Evolutionary conservation across 2,113 vertebrate species (phyloP).

Genomic region (Calidris pugnax): DNA sequence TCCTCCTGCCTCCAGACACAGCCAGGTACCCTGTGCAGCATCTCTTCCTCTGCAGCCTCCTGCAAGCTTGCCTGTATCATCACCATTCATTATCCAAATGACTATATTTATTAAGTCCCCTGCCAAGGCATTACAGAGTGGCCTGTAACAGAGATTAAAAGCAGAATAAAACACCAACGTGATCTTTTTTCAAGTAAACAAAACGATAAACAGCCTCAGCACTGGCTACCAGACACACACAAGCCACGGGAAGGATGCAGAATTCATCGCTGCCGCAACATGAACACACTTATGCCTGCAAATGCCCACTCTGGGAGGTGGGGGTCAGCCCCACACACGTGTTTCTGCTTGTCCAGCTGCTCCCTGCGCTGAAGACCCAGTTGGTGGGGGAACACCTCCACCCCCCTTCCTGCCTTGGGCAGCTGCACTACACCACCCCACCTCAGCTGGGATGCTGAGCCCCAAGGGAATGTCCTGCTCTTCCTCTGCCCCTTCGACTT

Average conservation of each 20-base stretch:
- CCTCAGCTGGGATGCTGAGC: background rate
- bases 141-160: constrained; percentile 63
- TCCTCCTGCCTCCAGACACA: background rate
- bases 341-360: background rate
- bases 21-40: background rate
- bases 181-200: constrained; percentile 28
- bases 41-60: background rate
- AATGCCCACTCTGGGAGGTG: background rate
- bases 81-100: constrained; percentile 60
- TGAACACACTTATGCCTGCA: background rate
- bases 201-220: background rate
- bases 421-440: background rate
- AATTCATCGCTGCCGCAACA: background rate
- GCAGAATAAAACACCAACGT: background rate
- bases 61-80: constrained; percentile 1
- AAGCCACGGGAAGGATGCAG: background rate
- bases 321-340: background rate
- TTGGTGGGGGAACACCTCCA: background rate
- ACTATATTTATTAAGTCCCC: constrained; percentile 60
- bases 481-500: background rate
- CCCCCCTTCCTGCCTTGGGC: fast-evolving
- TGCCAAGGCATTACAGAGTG: constrained; percentile 44
- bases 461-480: fast-evolving
- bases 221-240: background rate
- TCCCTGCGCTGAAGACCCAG: background rate